Evolutionary conservation across 2,797 vertebrate species (phyloP).

Genomic region (Lagocephalus sceleratus): DNA sequence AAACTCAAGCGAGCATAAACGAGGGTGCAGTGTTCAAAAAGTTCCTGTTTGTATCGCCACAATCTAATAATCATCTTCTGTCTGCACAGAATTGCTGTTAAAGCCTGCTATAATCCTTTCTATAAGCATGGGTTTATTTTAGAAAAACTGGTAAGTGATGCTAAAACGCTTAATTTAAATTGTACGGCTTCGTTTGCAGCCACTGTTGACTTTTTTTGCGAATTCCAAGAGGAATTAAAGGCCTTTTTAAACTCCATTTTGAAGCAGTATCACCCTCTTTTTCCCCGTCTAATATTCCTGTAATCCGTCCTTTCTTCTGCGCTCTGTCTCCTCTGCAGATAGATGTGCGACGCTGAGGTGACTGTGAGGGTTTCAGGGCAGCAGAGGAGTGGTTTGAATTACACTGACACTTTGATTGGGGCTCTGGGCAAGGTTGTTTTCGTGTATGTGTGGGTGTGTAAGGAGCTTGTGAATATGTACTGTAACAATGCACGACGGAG

Average conservation of each 20-base stretch:
- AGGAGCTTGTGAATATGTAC: conserved; percentile 41
- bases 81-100: too few relatives aligned
- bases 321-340: conserved; percentile 18
- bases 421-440: conserved; percentile 49
- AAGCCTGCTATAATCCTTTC: neutral
- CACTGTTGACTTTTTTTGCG: neutral
- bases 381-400: conserved; percentile 52
- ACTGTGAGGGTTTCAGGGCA: conserved; percentile 38
- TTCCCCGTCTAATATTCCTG: conserved; percentile 6
- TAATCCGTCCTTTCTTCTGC: conserved; percentile 13
- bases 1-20: conserved; percentile 21
- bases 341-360: conserved; percentile 15
- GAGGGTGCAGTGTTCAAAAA: conserved; percentile 15
- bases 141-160: too few relatives aligned
- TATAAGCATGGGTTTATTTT: too few relatives aligned
- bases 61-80: too few relatives aligned
- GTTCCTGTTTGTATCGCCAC: too few relatives aligned
- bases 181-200: conserved; percentile 15
- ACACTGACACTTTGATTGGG: conserved; percentile 56
- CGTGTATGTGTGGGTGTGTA: conserved; percentile 27
- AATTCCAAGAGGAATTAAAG: neutral
- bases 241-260: neutral
- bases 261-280: conserved; percentile 2
- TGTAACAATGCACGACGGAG: conserved; percentile 33
- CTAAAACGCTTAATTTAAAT: conserved; percentile 34